Evolutionary conservation across 2,113 vertebrate genomes (phyloP).

Genomic region (Anarrhichthys ocellatus): DNA sequence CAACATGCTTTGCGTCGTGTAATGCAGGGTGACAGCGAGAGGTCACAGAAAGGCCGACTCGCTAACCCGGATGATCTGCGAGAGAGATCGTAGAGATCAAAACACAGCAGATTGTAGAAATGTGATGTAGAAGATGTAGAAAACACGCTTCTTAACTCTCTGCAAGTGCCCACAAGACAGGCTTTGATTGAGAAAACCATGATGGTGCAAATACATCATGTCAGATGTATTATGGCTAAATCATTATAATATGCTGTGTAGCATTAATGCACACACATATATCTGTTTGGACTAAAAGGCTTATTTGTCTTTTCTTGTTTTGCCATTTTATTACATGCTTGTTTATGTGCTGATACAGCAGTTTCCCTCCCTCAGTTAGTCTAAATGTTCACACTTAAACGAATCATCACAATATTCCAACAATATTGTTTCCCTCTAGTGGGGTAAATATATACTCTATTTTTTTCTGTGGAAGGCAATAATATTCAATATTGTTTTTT

Average conservation of each 20-base stretch:
- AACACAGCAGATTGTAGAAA: slow-evolving; percentile 66
- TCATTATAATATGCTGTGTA: background rate
- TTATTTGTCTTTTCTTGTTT: background rate
- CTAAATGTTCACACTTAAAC: background rate
- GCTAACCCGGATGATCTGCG: slow-evolving; percentile 77
- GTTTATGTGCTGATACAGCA: background rate
- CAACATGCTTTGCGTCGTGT: slow-evolving; percentile 69
- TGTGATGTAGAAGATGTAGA: background rate
- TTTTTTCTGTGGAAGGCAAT: background rate
- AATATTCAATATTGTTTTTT: background rate
- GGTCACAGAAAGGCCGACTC: slow-evolving; percentile 78
- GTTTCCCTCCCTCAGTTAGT: background rate
- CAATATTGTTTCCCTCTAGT: background rate
- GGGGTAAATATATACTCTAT: background rate
- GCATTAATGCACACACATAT: background rate
- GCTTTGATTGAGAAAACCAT: background rate
- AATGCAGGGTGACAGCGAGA: slow-evolving; percentile 79
- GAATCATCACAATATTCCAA: background rate
- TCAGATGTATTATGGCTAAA: background rate
- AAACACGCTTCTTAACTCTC: slow-evolving; percentile 22
- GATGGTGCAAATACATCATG: background rate
- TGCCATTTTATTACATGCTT: background rate
- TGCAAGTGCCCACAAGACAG: slow-evolving; percentile 55
- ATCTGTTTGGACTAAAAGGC: background rate
- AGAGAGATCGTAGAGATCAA: slow-evolving; percentile 69